Evolutionary conservation across 2,888 invertebrate genomes (phyloP).

Genomic region (Carabus problematicus): DNA sequence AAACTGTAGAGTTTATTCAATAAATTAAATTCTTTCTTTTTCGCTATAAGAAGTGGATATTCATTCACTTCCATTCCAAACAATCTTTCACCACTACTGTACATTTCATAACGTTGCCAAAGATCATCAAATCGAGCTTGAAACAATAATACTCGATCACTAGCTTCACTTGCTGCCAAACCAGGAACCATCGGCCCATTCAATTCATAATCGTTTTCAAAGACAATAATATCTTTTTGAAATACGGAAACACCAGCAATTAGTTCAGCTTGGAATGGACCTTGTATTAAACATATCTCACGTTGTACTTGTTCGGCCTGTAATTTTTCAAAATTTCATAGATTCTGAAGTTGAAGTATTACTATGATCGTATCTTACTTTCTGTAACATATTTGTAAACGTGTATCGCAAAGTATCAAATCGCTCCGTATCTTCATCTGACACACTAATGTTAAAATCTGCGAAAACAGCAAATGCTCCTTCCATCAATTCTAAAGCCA

Average conservation of each 20-base stretch:
- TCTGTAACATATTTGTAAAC: conserved; percentile 76
- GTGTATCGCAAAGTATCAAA: conserved; percentile 80
- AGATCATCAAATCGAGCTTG: conserved; percentile 84
- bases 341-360: neutral
- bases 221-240: conserved; percentile 69
- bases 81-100: conserved; percentile 81
- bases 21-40: conserved; percentile 84
- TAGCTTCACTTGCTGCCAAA: conserved; percentile 84
- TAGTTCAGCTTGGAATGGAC: conserved; percentile 75
- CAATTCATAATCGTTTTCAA: conserved; percentile 75
- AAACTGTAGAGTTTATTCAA: conserved; percentile 81
- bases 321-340: conserved; percentile 9
- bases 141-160: conserved; percentile 78
- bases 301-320: conserved; percentile 74
- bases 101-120: conserved; percentile 82
- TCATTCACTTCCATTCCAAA: conserved; percentile 85
- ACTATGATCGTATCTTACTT: conserved; percentile 62
- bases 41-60: conserved; percentile 79
- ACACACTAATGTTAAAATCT: conserved; percentile 71
- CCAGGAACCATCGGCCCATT: conserved; percentile 88
- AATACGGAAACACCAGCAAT: conserved; percentile 74
- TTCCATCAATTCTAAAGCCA: conserved; percentile 77
- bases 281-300: conserved; percentile 76
- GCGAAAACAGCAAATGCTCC: conserved; percentile 79
- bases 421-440: conserved; percentile 79